Evolutionary conservation across 2,113 vertebrate genomes (phyloP).

Genomic region (Larimichthys polyactis): DNA sequence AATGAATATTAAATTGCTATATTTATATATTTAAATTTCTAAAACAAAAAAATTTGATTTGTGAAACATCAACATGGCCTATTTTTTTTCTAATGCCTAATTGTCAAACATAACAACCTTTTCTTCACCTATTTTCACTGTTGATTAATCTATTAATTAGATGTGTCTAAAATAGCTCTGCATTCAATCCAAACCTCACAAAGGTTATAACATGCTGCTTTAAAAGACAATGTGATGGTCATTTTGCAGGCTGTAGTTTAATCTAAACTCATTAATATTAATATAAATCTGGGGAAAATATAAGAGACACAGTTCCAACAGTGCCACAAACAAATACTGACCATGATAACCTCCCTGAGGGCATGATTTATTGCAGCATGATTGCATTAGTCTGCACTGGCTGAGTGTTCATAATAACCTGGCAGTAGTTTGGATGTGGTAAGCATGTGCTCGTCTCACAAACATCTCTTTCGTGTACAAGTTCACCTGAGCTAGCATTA

Average conservation of each 20-base stretch:
- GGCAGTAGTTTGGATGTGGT: background rate
- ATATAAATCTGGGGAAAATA: background rate
- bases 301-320: background rate
- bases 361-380: background rate
- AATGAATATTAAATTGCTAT: background rate
- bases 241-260: background rate
- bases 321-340: background rate
- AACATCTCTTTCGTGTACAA: conserved; percentile 2
- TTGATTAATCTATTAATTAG: no score
- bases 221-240: background rate
- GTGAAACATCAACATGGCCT: background rate
- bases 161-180: background rate
- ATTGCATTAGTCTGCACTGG: background rate
- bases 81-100: background rate
- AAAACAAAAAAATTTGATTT: background rate
- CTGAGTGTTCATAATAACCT: background rate
- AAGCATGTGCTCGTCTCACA: background rate
- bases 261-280: background rate
- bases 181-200: background rate
- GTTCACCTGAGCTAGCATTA: conserved; percentile 46
- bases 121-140: no score
- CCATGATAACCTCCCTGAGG: background rate
- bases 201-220: background rate
- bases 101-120: background rate
- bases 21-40: background rate